Percentiles rank a stretch among this genome's conserved stretches.
These are phyloP conservation scores for Psittacula echo DNA, from an alignment of 2,797 vertebrate genomes.

Conservation along the genomic window DNA sequence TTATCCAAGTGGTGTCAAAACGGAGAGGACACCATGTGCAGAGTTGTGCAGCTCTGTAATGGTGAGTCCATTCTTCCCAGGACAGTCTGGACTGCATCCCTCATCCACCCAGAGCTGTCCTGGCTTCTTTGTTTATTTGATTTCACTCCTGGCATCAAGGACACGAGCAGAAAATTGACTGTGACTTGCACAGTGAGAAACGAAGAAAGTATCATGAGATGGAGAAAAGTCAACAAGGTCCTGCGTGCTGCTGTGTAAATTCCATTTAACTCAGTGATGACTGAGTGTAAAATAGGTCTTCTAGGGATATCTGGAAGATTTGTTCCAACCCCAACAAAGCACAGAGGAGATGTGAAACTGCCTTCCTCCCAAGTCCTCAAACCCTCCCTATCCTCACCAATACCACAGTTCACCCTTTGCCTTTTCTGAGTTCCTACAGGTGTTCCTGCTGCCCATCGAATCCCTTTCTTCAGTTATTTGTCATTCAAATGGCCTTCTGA, in stretches of 20 bases:
- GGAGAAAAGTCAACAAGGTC: background rate
- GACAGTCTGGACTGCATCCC: background rate
- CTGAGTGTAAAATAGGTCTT: background rate
- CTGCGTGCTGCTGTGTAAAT: background rate
- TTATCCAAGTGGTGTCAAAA: background rate
- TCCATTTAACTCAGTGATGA: background rate
- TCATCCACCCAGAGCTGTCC: background rate
- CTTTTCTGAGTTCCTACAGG: background rate
- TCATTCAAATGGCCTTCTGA: slow-evolving; percentile 3
- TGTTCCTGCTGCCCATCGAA: background rate
- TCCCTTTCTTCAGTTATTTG: background rate
- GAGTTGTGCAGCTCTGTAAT: background rate
- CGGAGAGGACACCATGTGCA: fast-evolving
- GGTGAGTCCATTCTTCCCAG: background rate
- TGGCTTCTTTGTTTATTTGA: background rate
- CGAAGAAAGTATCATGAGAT: background rate
- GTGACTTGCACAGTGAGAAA: background rate
- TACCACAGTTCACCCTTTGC: background rate
- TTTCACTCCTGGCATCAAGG: background rate
- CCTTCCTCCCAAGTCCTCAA: background rate
- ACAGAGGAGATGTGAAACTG: background rate
- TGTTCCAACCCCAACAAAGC: background rate
- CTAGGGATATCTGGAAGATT: background rate
- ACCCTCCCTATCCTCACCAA: background rate
- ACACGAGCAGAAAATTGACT: background rate